Conservation (phyloP, 2,888 invertebrate genomes). For the Orchestes rusci region DNA sequence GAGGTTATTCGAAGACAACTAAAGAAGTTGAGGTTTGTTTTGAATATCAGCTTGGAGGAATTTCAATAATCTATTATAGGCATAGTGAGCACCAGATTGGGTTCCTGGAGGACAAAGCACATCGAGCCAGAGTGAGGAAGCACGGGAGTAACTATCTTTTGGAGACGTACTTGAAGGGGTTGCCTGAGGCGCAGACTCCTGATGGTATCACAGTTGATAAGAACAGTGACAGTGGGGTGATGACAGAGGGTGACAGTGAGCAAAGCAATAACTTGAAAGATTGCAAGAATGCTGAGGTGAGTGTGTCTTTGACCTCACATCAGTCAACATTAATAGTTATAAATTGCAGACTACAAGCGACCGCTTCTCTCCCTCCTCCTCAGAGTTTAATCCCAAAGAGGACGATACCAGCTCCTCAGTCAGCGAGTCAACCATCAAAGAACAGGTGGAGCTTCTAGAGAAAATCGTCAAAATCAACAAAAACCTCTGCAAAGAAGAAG, state of each 20-base stretch:
- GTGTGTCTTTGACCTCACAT: no score
- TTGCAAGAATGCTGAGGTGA: conserved; percentile 36
- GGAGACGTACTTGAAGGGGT: conserved; percentile 64
- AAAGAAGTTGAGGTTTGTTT: conserved; percentile 40
- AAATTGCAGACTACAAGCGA: conserved; percentile 33
- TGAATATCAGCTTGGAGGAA: no score
- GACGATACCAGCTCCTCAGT: conserved; percentile 43
- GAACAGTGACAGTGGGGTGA: conserved; percentile 64
- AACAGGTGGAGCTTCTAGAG: conserved; percentile 66
- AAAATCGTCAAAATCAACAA: conserved; percentile 67
- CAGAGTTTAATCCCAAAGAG: conserved; percentile 40
- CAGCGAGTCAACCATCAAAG: conserved; percentile 50
- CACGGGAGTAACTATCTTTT: conserved; percentile 74
- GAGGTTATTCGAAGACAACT: conserved; percentile 50
- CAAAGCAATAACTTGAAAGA: conserved; percentile 38
- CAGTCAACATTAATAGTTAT: no score
- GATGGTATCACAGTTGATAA: conserved; percentile 49
- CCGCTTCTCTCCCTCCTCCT: conserved; percentile 41
- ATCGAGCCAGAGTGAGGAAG: conserved; percentile 63
- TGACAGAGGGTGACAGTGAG: conserved; percentile 58
- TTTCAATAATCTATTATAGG: conserved; percentile 34
- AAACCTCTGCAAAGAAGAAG: conserved; percentile 65
- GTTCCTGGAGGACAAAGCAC: conserved; percentile 69
- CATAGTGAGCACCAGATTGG: conserved; percentile 66
- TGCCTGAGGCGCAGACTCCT: conserved; percentile 46